Base-by-base conservation (phyloP, 2,888 invertebrate species). In the Isotomurus palustris region DNA sequence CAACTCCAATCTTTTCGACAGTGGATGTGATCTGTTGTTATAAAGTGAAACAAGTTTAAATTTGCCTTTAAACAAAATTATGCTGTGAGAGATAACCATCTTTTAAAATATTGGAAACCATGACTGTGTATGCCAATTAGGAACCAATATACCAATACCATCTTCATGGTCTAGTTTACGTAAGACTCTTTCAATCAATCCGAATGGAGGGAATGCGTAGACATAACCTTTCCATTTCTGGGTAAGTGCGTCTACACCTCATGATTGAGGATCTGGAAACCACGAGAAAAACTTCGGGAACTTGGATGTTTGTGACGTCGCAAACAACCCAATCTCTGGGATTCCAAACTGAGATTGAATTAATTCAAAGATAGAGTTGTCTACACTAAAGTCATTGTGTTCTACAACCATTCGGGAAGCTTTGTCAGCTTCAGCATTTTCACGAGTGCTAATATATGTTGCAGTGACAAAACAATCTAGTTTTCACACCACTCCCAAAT, bases 71-170 rank as follows among this genome's bases (percentile, higher is more conserved):
- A 65, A 35, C 6, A 27, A 10, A 10, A 58, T n/a, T 8, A 60
- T 10, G n/a, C n/a, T n/a, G 48, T 66, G 22, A 19, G 38, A 28
- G 29, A 21, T 29, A 17, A 14, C 3, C 21, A 63, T 19, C 21
- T 47, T 17, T 17, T 24, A 24, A 38, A 47, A 61, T 2, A 53
- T 10, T 0, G 66, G 66, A 36, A 35, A 66, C 66, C 66, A 66
- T 12, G 56, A 19, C 40, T 66, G 66, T 3, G 55, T 35, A 3
- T 24, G 21, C 66, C 66, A 66, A 17, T 44, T 8, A 10, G 66
- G 66, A 1, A 54, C 61, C 2, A 66, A 58, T 38, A 66, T 61
- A 8, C 56, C 60, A 1, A 28, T 17, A 3, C 54, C 60, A 8
- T 56, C 41, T 12, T 60, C 60, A 14, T 49, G 10, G 2, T 22